Evolutionary conservation across 1,140 invertebrate genomes (phyloP), one percentile per base, ranked within the genome.

Genomic region (Anadara kagoshimensis): DNA sequence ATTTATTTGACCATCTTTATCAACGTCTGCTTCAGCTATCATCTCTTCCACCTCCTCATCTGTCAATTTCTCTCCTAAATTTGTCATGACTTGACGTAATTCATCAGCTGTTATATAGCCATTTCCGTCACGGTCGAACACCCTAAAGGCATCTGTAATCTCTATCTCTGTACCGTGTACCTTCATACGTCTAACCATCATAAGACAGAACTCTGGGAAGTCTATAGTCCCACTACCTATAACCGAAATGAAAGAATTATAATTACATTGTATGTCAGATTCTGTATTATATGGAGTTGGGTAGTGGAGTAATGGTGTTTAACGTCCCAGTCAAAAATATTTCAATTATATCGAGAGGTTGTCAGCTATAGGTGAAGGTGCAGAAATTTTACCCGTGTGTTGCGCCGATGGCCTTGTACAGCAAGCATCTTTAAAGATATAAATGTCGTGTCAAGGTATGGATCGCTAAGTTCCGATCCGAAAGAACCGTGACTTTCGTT

Each of bases 111-210:
- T 78, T 36, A 85, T 84, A 65, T 53, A 98, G 85, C 97, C 96
- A 90, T 98, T 97, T 84, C 96, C 96, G 91, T 98, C 96, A 91
- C 97, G 98, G 90, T 98, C 97, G 90, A 98, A 98, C 78, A 98
- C 97, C 43, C 97, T 94, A 94, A 99, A 99, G 78, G 97, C 97
- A 92, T 99, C 97, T 90, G 96, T 93, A 89, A 99, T 98, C 90
- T 99, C 97, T 90, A 98, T 97, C 92, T 99, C 97, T 90, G 95
- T 97, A 91, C 98, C 97, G 90, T 95, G 45, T 91, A 98, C 97
- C 90, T 98, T 96, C 76, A 97, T 98, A 91, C 98, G 97, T 90
- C 98, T 98, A 12, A 63, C 49, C 74, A 76, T 76, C 97, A 98
- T 98, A 83, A 97, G 98, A 80, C 98, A 92, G 92, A 98, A 98